Percentiles rank a stretch among this genome's conserved stretches.
These are phyloP conservation scores for Lutjanus campechanus DNA, from an alignment of 2,797 vertebrate genomes.

Conservation along the genomic window DNA sequence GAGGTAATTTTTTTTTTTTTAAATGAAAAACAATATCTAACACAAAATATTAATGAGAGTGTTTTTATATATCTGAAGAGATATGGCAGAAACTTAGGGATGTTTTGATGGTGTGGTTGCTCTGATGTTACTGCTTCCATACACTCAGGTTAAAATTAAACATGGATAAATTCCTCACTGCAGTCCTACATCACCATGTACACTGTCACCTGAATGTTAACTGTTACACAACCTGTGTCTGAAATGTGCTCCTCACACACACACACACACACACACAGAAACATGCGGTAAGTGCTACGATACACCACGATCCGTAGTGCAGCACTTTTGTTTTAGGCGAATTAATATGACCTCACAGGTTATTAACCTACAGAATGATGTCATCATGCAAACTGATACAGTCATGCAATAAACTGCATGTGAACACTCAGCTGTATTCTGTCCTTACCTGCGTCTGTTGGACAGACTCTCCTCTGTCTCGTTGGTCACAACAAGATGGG, in stretches of 20 bases:
- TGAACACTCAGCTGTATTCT: not conserved
- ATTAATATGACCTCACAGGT: not conserved
- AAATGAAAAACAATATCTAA: not conserved
- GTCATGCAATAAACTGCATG: not conserved
- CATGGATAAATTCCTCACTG: slow-evolving; percentile 27
- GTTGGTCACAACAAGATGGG: slow-evolving; percentile 85
- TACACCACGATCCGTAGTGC: not conserved
- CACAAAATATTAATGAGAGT: not conserved
- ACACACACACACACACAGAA: no score
- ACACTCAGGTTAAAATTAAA: not conserved
- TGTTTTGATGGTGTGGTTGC: not conserved
- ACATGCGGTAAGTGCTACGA: not conserved
- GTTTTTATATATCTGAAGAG: not conserved
- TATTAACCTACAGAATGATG: not conserved
- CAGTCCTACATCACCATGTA: not conserved
- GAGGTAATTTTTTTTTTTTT: not conserved
- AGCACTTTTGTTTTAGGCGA: not conserved
- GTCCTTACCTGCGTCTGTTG: slow-evolving; percentile 90
- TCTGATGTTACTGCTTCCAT: not conserved
- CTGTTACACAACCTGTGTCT: slow-evolving; percentile 16
- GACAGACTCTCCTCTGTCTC: slow-evolving; percentile 91
- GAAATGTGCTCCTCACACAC: not conserved
- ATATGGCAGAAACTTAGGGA: not conserved
- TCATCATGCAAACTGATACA: not conserved
- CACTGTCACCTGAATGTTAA: slow-evolving; percentile 15